A percentile compares a stretch with the other conserved stretches of the same genome.
Evolutionary conservation across 2,888 invertebrate genomes (phyloP).

Genomic region (Halictus ligatus): DNA sequence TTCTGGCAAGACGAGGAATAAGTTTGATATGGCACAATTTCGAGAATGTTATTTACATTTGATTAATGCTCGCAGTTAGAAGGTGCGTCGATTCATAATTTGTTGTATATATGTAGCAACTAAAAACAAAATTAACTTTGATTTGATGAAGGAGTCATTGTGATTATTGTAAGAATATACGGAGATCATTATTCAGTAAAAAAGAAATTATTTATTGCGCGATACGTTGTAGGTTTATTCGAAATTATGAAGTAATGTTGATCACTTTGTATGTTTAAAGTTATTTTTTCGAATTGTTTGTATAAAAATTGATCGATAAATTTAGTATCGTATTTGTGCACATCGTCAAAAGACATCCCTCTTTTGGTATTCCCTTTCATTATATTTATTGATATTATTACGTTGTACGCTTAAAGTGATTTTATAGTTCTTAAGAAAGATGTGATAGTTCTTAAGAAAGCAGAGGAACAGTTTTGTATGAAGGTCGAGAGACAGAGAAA

Average conservation of each 20-base stretch:
- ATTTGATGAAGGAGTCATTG: not conserved
- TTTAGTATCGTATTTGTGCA: not conserved
- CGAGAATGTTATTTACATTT: not conserved
- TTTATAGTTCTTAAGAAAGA: not conserved
- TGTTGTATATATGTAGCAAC: not conserved
- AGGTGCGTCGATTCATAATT: not conserved
- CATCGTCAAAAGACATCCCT: not conserved
- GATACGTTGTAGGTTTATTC: not conserved
- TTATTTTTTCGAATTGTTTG: not conserved
- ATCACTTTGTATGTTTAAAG: not conserved
- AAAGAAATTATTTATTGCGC: not conserved
- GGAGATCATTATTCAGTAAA: not conserved
- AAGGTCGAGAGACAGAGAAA: not conserved
- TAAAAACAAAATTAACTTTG: not conserved
- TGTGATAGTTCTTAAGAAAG: not conserved
- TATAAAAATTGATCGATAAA: not conserved
- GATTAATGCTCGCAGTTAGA: not conserved
- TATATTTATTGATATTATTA: not conserved
- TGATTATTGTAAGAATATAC: not conserved
- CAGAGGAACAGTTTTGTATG: not conserved
- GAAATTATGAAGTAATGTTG: not conserved
- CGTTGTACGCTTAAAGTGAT: not conserved
- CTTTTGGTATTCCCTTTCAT: not conserved
- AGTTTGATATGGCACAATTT: not conserved
- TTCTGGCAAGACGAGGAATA: not conserved